A percentile compares a stretch with the other conserved stretches of the same genome.
Conservation (phyloP, 2,888 invertebrate species). For the Conomelus anceps region DNA sequence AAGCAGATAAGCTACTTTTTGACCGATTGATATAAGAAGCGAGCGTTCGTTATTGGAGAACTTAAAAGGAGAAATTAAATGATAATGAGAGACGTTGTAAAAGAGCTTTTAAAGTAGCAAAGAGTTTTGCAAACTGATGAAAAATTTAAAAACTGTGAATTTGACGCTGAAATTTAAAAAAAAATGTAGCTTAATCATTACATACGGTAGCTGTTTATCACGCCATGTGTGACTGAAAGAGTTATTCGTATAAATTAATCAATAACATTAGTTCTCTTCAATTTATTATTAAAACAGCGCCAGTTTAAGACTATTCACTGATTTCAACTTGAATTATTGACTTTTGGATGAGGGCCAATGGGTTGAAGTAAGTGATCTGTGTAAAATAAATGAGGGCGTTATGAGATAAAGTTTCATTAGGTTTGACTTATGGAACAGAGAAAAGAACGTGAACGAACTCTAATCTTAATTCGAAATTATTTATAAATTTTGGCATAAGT, state of each 20-base stretch:
- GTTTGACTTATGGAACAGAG: background rate
- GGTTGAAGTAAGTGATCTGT: background rate
- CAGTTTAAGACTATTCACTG: background rate
- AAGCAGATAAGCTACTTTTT: too few species aligned
- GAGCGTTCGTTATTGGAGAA: too few species aligned
- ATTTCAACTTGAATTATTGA: background rate
- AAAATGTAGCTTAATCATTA: background rate
- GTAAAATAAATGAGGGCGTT: background rate
- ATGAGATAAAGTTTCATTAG: background rate
- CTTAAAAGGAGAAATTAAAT: too few species aligned
- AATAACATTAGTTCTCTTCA: background rate
- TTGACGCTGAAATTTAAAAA: background rate
- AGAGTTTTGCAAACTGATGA: too few species aligned
- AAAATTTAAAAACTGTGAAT: too few species aligned
- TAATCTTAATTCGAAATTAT: background rate
- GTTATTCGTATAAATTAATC: background rate
- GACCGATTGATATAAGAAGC: too few species aligned
- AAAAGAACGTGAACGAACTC: background rate
- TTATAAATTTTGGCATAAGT: background rate
- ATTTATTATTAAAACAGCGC: background rate
- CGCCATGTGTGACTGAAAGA: background rate
- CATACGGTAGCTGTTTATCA: background rate
- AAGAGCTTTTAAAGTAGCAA: too few species aligned
- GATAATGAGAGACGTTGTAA: too few species aligned
- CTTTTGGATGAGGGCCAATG: background rate